Evolutionary conservation across 2,797 vertebrate species (phyloP).

Genomic region (Martes flavigula): DNA sequence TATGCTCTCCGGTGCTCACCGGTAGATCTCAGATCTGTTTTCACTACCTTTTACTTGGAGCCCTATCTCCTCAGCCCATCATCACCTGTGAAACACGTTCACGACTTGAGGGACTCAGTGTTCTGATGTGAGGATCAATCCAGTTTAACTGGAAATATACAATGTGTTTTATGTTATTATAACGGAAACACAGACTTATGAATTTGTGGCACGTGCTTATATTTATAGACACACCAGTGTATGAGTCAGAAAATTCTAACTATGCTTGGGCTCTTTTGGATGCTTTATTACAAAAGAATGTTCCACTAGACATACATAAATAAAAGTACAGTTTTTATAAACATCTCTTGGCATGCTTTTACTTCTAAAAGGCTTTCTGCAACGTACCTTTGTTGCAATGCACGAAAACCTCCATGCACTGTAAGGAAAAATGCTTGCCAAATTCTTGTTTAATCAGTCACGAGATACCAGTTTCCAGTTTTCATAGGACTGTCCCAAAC

Average conservation of each 20-base stretch:
- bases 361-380: background rate
- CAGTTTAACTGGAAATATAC: background rate
- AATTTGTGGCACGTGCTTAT: background rate
- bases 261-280: background rate
- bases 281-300: background rate
- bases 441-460: background rate
- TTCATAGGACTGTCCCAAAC: background rate
- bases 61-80: background rate
- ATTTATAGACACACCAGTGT: background rate
- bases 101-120: background rate
- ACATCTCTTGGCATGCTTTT: constrained; percentile 1
- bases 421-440: background rate
- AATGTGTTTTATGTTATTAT: constrained; percentile 24
- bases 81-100: background rate
- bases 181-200: background rate
- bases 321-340: background rate
- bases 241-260: constrained; percentile 27
- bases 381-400: background rate
- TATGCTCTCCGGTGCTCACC: background rate
- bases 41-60: background rate
- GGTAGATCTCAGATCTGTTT: background rate
- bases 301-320: background rate
- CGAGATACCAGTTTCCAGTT: background rate
- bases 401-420: background rate
- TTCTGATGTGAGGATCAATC: background rate